Conservation (phyloP, 2,797 vertebrate species). For the Bufotes viridis region DNA sequence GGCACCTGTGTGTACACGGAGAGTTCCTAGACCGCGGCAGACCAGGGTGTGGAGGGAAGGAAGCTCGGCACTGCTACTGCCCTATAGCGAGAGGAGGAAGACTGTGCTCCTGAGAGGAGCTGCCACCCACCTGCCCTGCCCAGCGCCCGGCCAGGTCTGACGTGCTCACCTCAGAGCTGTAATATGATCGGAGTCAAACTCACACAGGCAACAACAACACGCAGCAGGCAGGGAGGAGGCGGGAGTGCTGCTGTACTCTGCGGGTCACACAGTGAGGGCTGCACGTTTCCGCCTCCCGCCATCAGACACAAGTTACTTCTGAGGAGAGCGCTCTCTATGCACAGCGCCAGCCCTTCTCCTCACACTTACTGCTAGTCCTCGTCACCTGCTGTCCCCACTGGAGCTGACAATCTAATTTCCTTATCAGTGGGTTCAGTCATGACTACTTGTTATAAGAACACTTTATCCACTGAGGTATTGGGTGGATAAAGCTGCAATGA, state of each 20-base stretch:
- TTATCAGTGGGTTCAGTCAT: too few species aligned
- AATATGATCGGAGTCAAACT: slow-evolving; percentile 43
- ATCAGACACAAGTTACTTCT: not conserved
- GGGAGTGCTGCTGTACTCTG: not conserved
- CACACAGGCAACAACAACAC: slow-evolving; percentile 17
- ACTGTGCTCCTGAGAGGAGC: not conserved
- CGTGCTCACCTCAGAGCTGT: slow-evolving; percentile 56
- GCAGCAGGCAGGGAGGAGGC: slow-evolving; percentile 36
- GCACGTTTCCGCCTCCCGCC: not conserved
- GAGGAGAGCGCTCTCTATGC: not conserved
- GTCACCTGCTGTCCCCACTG: too few species aligned
- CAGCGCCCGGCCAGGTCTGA: slow-evolving; percentile 48
- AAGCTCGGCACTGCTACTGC: not conserved
- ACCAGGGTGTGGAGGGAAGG: slow-evolving; percentile 37
- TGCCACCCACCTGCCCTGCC: slow-evolving; percentile 50
- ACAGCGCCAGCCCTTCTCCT: not conserved
- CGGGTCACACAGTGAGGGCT: not conserved
- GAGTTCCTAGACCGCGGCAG: slow-evolving; percentile 19
- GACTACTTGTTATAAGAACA: too few species aligned
- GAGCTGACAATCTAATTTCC: too few species aligned
- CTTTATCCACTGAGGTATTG: too few species aligned
- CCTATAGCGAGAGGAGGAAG: slow-evolving; percentile 29
- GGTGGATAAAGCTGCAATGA: too few species aligned
- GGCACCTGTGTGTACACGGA: slow-evolving; percentile 49
- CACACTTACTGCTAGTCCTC: too few species aligned